Base-by-base conservation (phyloP, 1,140 invertebrate species). In the Akabosia matsudoensis region DNA sequence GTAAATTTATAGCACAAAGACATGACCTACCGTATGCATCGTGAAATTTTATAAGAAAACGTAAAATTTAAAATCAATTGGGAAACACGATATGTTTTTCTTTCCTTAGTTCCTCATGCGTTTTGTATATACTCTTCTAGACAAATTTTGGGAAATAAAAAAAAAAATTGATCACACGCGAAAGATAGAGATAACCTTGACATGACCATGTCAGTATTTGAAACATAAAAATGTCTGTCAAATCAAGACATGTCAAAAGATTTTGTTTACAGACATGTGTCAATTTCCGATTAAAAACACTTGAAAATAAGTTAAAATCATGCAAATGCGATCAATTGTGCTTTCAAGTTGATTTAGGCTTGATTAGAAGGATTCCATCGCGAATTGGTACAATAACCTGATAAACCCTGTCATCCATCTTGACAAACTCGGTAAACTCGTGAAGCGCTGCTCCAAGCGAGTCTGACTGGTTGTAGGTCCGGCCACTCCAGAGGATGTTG, bases 401-500 rank as follows among this genome's bases (percentile, higher is more conserved):
- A 28, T 72, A 18, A 37, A 72, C 70, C 1, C 70, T 2, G 3
- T 72, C 70, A 51, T 72, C 70, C 10, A n/a, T 72, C 22, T 45
- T 72, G 14, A 72, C 70, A 72, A 72, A 72, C 34, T 72, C 70
- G 1, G 45, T 22, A 51, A 72, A 72, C 22, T 51, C 33, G 45
- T 72, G 34, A 24, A 72, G 70, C 7, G 28, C 70, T 45, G 24
- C 24, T 28, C 70, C 70, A 51, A 22, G 4, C 3, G 34, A 3
- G n/a, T 24, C 33, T 3, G 31, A 34, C 45, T 72, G 70, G 14
- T 72, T 51, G 34, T 7, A 72, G 1, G 70, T 72, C 26, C 45
- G 24, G 3, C 31, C 37, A 22, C 7, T n/a, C 70, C 70, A 72
- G 1, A 72, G n/a, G 13, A 45, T 45, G 28, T 72, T 72, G 34